Percentiles rank a stretch among this genome's conserved stretches.
phyloP scores from a whole-genome alignment of 2,113 vertebrate species.

The Ondatra zibethicus region DNA sequence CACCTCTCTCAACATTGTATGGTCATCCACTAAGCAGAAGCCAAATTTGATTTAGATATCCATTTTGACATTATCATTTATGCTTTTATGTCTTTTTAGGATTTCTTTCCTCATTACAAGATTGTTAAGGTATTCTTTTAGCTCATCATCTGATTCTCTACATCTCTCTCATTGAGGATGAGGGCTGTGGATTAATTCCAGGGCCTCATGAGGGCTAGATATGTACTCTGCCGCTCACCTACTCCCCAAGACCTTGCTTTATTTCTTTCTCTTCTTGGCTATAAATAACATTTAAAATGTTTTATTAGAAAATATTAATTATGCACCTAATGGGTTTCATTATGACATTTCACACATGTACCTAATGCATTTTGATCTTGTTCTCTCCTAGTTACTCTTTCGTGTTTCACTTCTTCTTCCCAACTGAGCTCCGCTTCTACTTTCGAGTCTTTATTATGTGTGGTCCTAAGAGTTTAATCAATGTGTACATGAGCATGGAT shows the following conservation, averaged over 20 bases:
- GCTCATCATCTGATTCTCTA: background rate
- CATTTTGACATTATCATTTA: background rate
- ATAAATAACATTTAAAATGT: background rate
- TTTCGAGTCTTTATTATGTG: background rate
- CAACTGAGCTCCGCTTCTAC: background rate
- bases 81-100: background rate
- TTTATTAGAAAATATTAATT: background rate
- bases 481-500: background rate
- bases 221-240: background rate
- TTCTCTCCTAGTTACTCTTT: background rate
- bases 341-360: background rate
- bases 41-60: background rate
- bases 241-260: background rate
- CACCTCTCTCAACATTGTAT: background rate
- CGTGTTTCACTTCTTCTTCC: background rate
- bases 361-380: background rate
- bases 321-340: background rate
- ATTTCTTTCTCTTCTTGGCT: background rate
- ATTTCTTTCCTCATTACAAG: background rate
- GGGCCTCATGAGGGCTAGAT: background rate
- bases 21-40: background rate
- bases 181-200: background rate
- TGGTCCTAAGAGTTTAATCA: background rate
- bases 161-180: background rate
- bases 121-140: background rate